Conservation (phyloP, 2,113 vertebrate species). For the Gila orcuttii region DNA sequence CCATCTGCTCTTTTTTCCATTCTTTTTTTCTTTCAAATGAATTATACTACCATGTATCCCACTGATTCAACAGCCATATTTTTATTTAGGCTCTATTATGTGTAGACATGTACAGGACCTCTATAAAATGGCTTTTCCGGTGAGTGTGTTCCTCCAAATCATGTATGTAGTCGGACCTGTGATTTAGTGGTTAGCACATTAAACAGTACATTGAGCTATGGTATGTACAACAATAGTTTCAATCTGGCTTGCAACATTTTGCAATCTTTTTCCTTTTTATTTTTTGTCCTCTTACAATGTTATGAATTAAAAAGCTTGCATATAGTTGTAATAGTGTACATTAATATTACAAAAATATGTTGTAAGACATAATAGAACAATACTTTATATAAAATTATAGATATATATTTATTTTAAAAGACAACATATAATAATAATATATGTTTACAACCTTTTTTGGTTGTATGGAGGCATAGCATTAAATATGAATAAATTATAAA, state of each 20-base stretch:
- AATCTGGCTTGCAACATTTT: no score
- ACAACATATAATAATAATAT: neutral
- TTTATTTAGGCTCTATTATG: neutral
- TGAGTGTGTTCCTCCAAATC: neutral
- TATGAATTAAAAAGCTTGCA: neutral
- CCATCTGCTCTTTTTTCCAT: neutral
- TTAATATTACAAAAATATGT: neutral
- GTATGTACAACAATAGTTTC: neutral
- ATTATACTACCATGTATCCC: neutral
- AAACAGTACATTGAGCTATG: neutral
- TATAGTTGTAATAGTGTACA: neutral
- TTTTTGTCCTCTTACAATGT: neutral
- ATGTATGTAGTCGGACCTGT: neutral
- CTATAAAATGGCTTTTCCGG: neutral
- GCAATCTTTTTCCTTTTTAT: neutral
- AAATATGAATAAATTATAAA: neutral
- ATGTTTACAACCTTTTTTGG: neutral
- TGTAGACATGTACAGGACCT: neutral
- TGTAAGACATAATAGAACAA: neutral
- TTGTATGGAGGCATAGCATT: neutral
- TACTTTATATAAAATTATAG: neutral
- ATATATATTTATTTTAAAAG: neutral
- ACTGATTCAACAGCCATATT: neutral
- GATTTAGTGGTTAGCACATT: neutral
- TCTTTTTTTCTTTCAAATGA: neutral